Percentiles rank a stretch among this genome's conserved stretches.
These are phyloP conservation scores for Meleagris gallopavo DNA, from an alignment of 2,113 vertebrate species.

Conservation along the genomic window DNA sequence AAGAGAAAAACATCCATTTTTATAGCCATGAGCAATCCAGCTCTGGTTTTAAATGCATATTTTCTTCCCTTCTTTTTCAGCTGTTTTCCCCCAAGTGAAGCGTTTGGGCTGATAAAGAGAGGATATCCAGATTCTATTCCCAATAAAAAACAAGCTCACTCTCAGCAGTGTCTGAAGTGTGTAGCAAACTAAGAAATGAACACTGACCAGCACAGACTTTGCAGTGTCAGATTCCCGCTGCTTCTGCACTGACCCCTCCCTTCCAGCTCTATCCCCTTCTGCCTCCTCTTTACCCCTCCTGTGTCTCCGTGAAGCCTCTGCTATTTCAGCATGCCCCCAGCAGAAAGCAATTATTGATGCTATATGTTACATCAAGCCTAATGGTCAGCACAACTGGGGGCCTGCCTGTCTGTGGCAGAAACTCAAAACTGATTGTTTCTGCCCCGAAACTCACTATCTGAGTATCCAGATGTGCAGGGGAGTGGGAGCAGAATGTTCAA, in stretches of 20 bases:
- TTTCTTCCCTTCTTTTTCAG: background rate
- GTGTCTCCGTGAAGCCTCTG: background rate
- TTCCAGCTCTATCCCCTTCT: background rate
- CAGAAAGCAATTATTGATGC: background rate
- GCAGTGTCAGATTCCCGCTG: background rate
- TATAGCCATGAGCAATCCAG: background rate
- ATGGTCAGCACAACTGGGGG: fast-evolving
- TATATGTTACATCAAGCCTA: background rate
- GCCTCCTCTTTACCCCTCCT: background rate
- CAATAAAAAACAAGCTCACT: background rate
- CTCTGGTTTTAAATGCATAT: background rate
- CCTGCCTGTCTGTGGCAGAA: background rate
- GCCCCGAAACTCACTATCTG: background rate
- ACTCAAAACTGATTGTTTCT: background rate
- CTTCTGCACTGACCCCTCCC: background rate
- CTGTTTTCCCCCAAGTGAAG: background rate
- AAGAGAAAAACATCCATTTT: background rate
- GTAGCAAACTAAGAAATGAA: background rate
- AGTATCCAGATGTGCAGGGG: background rate
- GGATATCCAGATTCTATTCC: background rate
- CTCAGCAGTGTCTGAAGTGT: background rate
- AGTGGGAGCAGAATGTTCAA: background rate
- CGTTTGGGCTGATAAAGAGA: background rate
- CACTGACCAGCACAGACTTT: background rate
- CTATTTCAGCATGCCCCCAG: background rate